phyloP scores from a whole-genome alignment of 2,113 vertebrate genomes.

The Coregonus clupeaformis region DNA sequence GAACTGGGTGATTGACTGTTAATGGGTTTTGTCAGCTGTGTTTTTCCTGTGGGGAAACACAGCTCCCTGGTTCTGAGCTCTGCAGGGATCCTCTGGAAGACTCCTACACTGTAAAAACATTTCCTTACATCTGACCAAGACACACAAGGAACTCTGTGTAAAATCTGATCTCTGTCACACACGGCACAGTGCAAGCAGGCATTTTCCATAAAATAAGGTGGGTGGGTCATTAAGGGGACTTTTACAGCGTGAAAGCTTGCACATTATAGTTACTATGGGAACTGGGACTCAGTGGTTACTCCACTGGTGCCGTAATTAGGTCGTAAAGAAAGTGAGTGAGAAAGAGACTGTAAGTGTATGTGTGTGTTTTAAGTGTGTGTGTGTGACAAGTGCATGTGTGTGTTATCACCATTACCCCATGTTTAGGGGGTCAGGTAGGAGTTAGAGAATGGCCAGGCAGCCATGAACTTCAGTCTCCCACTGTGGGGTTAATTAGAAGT shows the following conservation, averaged over 20 bases:
- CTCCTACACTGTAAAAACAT: constrained; percentile 39
- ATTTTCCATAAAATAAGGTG: constrained; percentile 54
- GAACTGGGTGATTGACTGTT: constrained; percentile 6
- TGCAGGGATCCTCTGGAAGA: constrained; percentile 16
- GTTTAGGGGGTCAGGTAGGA: constrained; percentile 19
- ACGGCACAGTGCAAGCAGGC: constrained; percentile 31
- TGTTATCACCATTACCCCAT: constrained; percentile 30
- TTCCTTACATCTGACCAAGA: constrained; percentile 36
- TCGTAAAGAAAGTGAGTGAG: constrained; percentile 26
- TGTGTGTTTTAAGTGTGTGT: constrained; percentile 7
- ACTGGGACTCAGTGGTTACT: constrained; percentile 46
- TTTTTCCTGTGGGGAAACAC: constrained; percentile 9
- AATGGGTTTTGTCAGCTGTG: constrained; percentile 20
- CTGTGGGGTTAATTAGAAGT: constrained; percentile 42
- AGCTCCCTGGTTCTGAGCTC: constrained; percentile 13
- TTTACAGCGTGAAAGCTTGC: constrained; percentile 54
- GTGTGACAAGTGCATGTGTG: constrained; percentile 14
- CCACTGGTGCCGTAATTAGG: constrained; percentile 49
- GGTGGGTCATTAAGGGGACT: constrained; percentile 40
- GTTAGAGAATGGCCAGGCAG: neutral
- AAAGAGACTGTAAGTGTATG: constrained; percentile 13
- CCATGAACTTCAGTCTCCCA: constrained; percentile 21
- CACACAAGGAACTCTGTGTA: constrained; percentile 39
- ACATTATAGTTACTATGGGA: constrained; percentile 65
- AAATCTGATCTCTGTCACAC: constrained; percentile 52